phyloP scores from a whole-genome alignment of 2,888 invertebrate genomes.

The Drosophila antonietae region DNA sequence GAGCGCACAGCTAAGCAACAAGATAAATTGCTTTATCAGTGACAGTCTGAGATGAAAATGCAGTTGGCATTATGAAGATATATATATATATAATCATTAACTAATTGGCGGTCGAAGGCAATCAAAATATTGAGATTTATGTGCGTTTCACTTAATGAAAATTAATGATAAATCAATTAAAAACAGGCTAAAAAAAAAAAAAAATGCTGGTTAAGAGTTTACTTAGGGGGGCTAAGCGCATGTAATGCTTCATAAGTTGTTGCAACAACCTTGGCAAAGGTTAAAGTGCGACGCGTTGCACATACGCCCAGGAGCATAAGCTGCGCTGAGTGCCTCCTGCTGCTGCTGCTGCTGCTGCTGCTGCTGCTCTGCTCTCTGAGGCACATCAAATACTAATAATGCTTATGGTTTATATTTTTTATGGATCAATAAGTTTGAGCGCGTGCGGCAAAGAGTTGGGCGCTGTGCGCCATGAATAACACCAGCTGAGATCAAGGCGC shows the following conservation, averaged over 20 bases:
- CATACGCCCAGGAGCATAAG: conserved; percentile 35
- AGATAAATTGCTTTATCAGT: conserved; percentile 33
- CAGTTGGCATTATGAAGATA: conserved; percentile 25
- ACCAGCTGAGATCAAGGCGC: conserved; percentile 70
- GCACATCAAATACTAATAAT: conserved; percentile 70
- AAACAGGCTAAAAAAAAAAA: background rate
- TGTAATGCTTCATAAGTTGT: conserved; percentile 8
- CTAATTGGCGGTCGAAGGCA: conserved; percentile 25
- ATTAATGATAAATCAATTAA: conserved; percentile 45
- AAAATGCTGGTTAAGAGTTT: background rate
- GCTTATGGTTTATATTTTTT: conserved; percentile 72
- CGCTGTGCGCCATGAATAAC: conserved; percentile 14
- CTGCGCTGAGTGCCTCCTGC: conserved; percentile 42
- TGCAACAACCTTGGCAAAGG: conserved; percentile 72
- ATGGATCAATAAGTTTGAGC: conserved; percentile 76
- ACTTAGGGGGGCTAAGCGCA: conserved; percentile 3
- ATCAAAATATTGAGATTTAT: conserved; percentile 50
- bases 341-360: conserved; percentile 11
- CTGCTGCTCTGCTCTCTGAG: conserved; percentile 45
- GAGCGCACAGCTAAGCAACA: conserved; percentile 32
- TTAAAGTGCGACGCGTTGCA: conserved; percentile 53
- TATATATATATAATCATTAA: conserved; percentile 33
- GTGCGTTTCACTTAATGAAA: conserved; percentile 44
- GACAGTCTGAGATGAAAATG: conserved; percentile 8
- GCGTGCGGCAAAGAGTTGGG: conserved; percentile 41